Evolutionary conservation across 2,113 vertebrate genomes (phyloP).

Genomic region (Galbula dea): DNA sequence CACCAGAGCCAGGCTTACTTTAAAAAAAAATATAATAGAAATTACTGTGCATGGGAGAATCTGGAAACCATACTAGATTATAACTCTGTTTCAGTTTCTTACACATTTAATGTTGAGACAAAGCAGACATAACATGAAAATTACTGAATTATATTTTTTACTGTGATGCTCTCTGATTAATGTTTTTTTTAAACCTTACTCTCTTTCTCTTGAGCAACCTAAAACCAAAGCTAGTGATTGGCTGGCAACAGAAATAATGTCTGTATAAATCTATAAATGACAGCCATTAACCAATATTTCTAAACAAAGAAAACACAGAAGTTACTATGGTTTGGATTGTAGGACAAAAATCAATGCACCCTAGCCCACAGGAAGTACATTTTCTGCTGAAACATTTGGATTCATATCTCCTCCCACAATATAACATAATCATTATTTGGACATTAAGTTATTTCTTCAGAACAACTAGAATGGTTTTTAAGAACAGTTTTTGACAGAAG

Average conservation of each 20-base stretch:
- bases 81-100: constrained; percentile 18
- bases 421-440: background rate
- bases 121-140: background rate
- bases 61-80: constrained; percentile 25
- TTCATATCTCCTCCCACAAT: background rate
- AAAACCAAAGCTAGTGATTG: constrained; percentile 3
- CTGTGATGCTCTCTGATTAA: background rate
- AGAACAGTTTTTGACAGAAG: background rate
- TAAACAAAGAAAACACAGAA: background rate
- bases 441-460: background rate
- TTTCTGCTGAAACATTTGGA: background rate
- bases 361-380: background rate
- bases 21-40: background rate
- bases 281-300: background rate
- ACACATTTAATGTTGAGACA: background rate
- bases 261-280: background rate
- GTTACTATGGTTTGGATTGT: background rate
- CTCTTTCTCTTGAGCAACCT: background rate
- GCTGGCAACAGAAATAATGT: background rate
- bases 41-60: background rate
- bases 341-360: background rate
- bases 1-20: background rate
- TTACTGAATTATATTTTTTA: background rate
- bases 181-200: background rate
- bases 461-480: background rate